These are phyloP conservation scores for Hylaeus volcanicus DNA, from an alignment of 1,140 invertebrate genomes.

Conservation along the genomic window DNA sequence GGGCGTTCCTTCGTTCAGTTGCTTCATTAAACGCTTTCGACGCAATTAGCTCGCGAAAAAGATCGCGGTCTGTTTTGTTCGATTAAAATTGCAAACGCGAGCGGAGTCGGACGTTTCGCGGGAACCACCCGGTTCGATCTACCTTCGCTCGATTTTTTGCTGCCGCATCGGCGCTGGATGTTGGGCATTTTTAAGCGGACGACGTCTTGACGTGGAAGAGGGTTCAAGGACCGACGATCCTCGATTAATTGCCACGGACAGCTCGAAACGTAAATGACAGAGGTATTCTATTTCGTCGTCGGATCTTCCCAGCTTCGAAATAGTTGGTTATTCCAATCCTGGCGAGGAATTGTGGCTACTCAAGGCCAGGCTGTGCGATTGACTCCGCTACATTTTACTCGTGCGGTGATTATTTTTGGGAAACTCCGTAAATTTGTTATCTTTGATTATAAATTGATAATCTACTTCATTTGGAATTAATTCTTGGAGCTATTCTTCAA, in stretches of 20 bases:
- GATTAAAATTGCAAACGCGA: slow-evolving; percentile 24
- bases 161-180: background rate
- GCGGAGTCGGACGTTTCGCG: background rate
- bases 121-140: background rate
- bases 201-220: background rate
- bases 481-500: too few species aligned
- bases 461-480: too few species aligned
- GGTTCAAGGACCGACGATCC: background rate
- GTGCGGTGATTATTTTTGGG: too few species aligned
- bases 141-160: background rate
- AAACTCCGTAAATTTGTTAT: too few species aligned
- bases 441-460: too few species aligned
- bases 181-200: background rate
- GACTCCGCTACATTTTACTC: too few species aligned
- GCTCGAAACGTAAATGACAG: too few species aligned
- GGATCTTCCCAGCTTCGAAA: too few species aligned
- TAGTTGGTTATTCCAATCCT: too few species aligned
- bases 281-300: too few species aligned
- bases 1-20: background rate
- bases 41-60: background rate
- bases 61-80: background rate
- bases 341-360: too few species aligned
- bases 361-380: too few species aligned
- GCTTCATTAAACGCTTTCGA: slow-evolving; percentile 10
- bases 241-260: background rate